Conservation (phyloP, 2,113 vertebrate species). For the Bagarius yarrelli region DNA sequence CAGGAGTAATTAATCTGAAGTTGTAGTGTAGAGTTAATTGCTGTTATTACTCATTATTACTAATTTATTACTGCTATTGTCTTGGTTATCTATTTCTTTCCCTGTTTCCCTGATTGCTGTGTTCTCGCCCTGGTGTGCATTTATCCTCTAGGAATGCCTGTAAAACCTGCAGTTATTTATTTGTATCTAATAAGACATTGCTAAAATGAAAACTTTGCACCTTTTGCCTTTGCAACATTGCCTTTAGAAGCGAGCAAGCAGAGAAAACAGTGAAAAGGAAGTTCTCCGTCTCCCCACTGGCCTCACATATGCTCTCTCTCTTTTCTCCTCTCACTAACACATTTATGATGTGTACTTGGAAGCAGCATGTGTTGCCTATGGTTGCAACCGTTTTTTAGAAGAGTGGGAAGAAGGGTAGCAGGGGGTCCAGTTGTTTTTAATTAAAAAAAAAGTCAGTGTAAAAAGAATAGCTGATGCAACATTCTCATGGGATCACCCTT, state of each 20-base stretch:
- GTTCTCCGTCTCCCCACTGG: background rate
- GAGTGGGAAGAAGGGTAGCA: background rate
- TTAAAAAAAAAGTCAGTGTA: slow-evolving; percentile 8
- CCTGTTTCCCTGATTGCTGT: background rate
- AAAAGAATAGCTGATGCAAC: slow-evolving; percentile 17
- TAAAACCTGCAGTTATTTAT: slow-evolving; percentile 15
- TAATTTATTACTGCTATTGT: background rate
- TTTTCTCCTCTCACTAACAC: slow-evolving; percentile 12
- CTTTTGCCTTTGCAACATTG: background rate
- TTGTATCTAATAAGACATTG: background rate
- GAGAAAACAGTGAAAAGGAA: background rate
- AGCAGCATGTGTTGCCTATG: background rate
- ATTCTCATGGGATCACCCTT: background rate
- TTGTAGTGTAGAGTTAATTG: background rate
- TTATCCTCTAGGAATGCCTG: background rate
- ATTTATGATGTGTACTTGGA: background rate
- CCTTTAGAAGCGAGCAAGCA: background rate
- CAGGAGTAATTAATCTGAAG: background rate
- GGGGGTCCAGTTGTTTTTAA: slow-evolving; percentile 25
- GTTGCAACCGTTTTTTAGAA: slow-evolving; percentile 5
- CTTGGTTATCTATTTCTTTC: slow-evolving; percentile 1
- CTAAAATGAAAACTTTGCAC: background rate
- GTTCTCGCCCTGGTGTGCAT: background rate
- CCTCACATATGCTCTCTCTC: background rate
- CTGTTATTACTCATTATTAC: background rate